Base-by-base conservation (phyloP, 2,797 vertebrate genomes). In the Halcyon leucocephala region DNA sequence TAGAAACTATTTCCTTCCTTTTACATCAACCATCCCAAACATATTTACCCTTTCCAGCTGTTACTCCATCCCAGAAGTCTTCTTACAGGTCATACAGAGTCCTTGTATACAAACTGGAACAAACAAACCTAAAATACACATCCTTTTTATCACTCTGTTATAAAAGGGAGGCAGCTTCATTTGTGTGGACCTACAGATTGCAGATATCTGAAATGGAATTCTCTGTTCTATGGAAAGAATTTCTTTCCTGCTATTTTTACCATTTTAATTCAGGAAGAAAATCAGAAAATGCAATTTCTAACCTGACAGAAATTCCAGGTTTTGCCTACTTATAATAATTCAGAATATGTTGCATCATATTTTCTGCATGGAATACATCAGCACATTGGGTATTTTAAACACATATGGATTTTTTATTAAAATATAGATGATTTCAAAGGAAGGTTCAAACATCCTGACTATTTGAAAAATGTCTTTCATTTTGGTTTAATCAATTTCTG, bases 251-350 rank as follows among this genome's bases (percentile, higher is more conserved):
- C 15, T 73, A 52, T 52, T 89, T 95, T 91, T 67, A 18, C 24
- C 12, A 25, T 61, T 91, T 73, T 67, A 70, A 82, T 48, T 86
- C 81, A 71, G 55, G 37, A 64, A 21, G 21, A 81, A 87, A 86
- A 95, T 51, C 35, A 64, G 49, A 85, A 96, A 91, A 91, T 25
- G 9, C 21, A 42, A 26, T 49, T 86, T 72, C 54, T 67, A 77
- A 31, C n/a, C 17, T 29, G 65, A 33, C 4, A 54, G n/a, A 89
- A 95, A 72, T 83, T 78, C 26, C 10, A 42, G 6, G 4, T 89
- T 86, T 72, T 92, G 51, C n/a, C 21, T 57, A 57, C 33, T 86
- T 81, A 49, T 24, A 81, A 81, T 74, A 76, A 89, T 61, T 85
- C 65, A 71, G 64, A 87, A 44, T 35, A 67, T 7, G 26, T 14